Evolutionary conservation across 2,888 invertebrate species (phyloP).

Genomic region (Sipunculus nudus): DNA sequence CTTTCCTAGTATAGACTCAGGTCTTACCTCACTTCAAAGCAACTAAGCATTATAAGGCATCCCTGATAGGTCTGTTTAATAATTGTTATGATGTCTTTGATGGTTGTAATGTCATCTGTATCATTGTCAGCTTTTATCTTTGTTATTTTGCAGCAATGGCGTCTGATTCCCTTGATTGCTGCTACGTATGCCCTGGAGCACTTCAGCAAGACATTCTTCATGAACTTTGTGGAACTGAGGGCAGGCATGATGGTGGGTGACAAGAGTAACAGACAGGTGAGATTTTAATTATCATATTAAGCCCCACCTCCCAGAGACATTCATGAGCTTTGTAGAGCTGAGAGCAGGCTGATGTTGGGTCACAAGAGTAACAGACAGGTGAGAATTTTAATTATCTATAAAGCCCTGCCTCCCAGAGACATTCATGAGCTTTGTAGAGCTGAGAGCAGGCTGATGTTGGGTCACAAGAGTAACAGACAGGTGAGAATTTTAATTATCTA

Average conservation of each 20-base stretch:
- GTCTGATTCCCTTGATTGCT: conserved; percentile 80
- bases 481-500: too few species aligned
- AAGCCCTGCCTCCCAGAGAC: too few species aligned
- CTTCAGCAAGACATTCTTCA: conserved; percentile 62
- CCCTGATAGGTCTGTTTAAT: too few species aligned
- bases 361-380: neutral
- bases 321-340: neutral
- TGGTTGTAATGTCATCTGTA: too few species aligned
- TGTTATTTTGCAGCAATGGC: conserved; percentile 77
- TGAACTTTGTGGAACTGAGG: conserved; percentile 63
- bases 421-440: too few species aligned
- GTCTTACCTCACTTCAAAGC: too few species aligned
- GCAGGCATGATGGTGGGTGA: conserved; percentile 63
- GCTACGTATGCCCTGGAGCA: conserved; percentile 71
- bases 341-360: neutral
- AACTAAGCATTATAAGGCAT: too few species aligned
- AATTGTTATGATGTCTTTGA: too few species aligned
- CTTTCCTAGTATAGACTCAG: too few species aligned
- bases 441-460: too few species aligned
- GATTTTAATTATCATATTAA: neutral
- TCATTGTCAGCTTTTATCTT: too few species aligned
- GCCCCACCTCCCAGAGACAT: neutral
- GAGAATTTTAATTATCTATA: neutral
- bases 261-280: conserved; percentile 59
- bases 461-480: too few species aligned